These are phyloP conservation scores for Hippoglossus stenolepis DNA, from an alignment of 2,113 vertebrate genomes.

Conservation along the genomic window DNA sequence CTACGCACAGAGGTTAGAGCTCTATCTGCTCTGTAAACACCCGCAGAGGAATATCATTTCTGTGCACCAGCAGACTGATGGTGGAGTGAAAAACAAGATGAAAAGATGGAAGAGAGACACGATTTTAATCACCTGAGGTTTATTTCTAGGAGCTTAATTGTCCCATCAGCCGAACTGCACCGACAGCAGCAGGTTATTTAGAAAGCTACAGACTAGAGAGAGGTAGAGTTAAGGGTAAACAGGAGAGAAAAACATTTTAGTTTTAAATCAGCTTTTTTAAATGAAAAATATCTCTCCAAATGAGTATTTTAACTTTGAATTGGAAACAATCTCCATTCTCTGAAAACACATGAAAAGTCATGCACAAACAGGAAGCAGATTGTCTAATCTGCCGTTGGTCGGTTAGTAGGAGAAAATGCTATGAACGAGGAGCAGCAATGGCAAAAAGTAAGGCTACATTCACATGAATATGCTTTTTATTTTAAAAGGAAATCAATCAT, in stretches of 20 bases:
- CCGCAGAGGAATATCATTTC: slow-evolving; percentile 44
- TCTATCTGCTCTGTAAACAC: slow-evolving; percentile 17
- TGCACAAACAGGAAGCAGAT: background rate
- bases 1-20: background rate
- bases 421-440: background rate
- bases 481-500: too few species aligned
- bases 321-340: background rate
- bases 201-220: background rate
- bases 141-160: slow-evolving; percentile 24
- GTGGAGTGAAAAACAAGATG: slow-evolving; percentile 24
- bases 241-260: background rate
- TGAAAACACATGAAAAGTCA: too few species aligned
- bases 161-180: slow-evolving; percentile 1
- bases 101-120: slow-evolving; percentile 8
- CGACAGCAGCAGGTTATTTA: slow-evolving; percentile 9
- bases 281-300: too few species aligned
- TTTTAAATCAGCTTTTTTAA: too few species aligned
- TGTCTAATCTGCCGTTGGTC: background rate
- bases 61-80: slow-evolving; percentile 8
- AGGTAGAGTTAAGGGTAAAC: background rate
- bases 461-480: background rate
- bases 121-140: slow-evolving; percentile 22
- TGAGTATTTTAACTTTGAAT: too few species aligned
- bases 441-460: background rate
- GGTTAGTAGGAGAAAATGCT: background rate